Evolutionary conservation across 2,888 invertebrate genomes (phyloP).

Genomic region (Patella caerulea): DNA sequence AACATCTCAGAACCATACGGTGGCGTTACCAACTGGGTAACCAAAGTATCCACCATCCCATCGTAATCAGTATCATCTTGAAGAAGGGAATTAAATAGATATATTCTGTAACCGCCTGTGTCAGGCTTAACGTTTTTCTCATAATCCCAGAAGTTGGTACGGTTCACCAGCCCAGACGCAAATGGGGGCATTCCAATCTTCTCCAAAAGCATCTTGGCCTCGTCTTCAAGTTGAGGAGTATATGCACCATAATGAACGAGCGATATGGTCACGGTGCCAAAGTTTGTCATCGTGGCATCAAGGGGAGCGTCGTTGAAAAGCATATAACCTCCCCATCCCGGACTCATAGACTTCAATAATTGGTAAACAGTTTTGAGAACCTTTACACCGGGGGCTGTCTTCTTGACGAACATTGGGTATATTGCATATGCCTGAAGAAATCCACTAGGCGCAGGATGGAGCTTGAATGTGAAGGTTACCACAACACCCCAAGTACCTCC

Average conservation of each 20-base stretch:
- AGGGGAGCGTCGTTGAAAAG: not conserved
- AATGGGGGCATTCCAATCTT: not conserved
- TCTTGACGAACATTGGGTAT: slow-evolving; percentile 5
- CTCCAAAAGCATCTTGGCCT: not conserved
- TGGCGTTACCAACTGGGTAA: not conserved
- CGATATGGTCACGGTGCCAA: not conserved
- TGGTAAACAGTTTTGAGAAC: not conserved
- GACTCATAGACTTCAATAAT: not conserved
- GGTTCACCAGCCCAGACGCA: not conserved
- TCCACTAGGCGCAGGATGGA: slow-evolving; percentile 29
- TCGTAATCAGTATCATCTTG: not conserved
- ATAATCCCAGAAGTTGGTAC: slow-evolving; percentile 10
- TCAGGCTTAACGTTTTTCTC: not conserved
- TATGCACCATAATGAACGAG: not conserved
- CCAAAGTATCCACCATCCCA: not conserved
- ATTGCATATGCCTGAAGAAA: not conserved
- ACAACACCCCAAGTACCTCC: slow-evolving; percentile 43
- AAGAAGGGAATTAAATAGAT: not conserved
- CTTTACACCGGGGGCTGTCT: not conserved
- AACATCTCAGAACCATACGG: not conserved
- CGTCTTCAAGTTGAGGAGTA: not conserved
- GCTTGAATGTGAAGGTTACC: slow-evolving; percentile 35
- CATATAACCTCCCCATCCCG: slow-evolving; percentile 11
- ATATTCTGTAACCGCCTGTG: not conserved
- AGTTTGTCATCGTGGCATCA: not conserved